Evolutionary conservation across 2,113 vertebrate genomes (phyloP), one percentile per base, ranked within the genome.

Genomic region (Pogonocichla stellata): DNA sequence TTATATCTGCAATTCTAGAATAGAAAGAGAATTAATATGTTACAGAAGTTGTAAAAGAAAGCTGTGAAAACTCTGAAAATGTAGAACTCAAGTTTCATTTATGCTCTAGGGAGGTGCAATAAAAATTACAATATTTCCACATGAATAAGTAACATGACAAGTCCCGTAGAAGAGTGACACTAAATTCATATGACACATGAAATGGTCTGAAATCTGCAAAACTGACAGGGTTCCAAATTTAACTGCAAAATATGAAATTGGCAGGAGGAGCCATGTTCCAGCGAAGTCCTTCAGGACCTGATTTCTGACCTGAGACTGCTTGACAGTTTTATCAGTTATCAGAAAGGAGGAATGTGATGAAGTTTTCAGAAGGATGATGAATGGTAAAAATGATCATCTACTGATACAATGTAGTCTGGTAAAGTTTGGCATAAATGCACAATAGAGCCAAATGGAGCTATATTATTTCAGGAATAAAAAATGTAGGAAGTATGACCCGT

Each of bases 391-490:
- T 24, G 14, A 43, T 86, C 8, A 36, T 13, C 13, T 50, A n/a
- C 13, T 61, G 31, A 50, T 18, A 36, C 11, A 65, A 10, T 3
- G 8, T 6, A 54, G 10, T 34, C 26, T 56, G 15, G 23, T 54
- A 50, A 79, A 90, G 4, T 5, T 50, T 12, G 29, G 4, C 11
- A 86, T 79, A 82, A 82, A 62, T 8, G 6, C 19, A 29, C 8
- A 36, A 8, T 28, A 12, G 3, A 69, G 36, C 6, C 22, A 79
- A 53, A 57, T 28, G 8, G 19, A 78, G 4, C 3, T 18, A 22
- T 0, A 0, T 25, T 0, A 0, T 25, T 88, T 33, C 9, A 19
- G 12, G 20, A 75, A 12, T 9, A 56, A 71, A 78, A 29, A 70
- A 19, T 26, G 4, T 7, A 53, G 43, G 34, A 88, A 60, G 33